A percentile compares a stretch with the other conserved stretches of the same genome.
Evolutionary conservation across 2,113 vertebrate species (phyloP).

Genomic region (Empidonax alnorum): DNA sequence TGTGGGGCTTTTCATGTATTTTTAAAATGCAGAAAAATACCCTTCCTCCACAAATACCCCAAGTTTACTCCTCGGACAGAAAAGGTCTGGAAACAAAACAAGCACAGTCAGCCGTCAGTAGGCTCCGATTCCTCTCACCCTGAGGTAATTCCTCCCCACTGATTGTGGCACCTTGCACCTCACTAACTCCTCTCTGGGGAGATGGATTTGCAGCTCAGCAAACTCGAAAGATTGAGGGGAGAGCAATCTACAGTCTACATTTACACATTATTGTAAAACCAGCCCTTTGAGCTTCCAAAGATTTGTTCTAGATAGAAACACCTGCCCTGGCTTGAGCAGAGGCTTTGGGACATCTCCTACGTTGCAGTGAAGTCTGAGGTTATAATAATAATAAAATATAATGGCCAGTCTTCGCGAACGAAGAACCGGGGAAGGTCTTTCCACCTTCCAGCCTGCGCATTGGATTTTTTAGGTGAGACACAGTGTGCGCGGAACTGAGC

Average conservation of each 20-base stretch:
- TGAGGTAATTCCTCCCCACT: neutral
- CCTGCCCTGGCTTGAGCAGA: neutral
- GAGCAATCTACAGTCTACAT: neutral
- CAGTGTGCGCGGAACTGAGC: no score
- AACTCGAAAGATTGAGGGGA: neutral
- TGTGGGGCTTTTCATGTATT: fast-evolving
- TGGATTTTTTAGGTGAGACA: no score
- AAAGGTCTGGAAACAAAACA: neutral
- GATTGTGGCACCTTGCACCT: neutral
- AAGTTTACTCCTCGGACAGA: neutral
- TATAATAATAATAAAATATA: neutral
- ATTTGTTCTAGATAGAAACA: neutral
- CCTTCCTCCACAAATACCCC: neutral
- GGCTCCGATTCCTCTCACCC: neutral
- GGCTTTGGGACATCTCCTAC: neutral
- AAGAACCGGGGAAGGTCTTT: no score
- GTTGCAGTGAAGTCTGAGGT: neutral
- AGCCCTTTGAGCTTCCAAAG: neutral
- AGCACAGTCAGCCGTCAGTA: neutral
- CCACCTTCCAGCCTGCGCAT: no score
- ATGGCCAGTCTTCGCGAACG: no score
- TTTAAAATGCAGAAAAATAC: neutral
- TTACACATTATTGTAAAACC: neutral
- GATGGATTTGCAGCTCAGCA: neutral
- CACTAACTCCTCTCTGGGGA: neutral